These are phyloP conservation scores for Conus betulinus DNA, from an alignment of 1,140 invertebrate species.

Conservation along the genomic window DNA sequence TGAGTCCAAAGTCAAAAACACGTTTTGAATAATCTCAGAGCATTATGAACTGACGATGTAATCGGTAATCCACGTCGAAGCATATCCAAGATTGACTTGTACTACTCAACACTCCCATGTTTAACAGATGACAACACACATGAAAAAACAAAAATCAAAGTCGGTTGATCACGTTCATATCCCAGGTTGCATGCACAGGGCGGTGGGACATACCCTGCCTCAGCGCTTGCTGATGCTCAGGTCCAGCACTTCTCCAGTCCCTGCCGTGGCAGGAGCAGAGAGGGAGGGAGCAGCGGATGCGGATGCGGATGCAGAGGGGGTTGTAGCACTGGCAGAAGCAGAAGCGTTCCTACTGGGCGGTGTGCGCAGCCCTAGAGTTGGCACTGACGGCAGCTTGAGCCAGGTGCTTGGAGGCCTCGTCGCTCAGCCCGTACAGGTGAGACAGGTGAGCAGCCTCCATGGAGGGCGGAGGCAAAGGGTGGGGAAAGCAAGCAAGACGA, in stretches of 20 bases:
- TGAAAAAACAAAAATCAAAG: too few species aligned
- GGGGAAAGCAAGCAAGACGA: conserved; percentile 23
- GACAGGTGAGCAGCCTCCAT: conserved; percentile 23
- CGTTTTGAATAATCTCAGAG: too few species aligned
- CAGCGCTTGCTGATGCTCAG: conserved; percentile 24
- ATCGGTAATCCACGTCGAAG: too few species aligned
- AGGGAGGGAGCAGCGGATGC: not conserved
- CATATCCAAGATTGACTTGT: too few species aligned
- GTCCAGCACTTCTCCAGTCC: conserved; percentile 19
- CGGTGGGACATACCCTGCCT: not conserved
- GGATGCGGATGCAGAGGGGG: not conserved
- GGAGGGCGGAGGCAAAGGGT: conserved; percentile 19
- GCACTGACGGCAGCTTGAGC: not conserved
- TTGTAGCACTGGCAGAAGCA: not conserved
- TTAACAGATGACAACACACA: too few species aligned
- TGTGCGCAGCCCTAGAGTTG: not conserved
- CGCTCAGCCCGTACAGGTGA: conserved; percentile 15
- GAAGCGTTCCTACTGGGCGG: not conserved
- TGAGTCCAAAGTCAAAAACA: too few species aligned
- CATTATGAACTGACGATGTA: too few species aligned
- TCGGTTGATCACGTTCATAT: too few species aligned
- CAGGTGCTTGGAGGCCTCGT: not conserved
- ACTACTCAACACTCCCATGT: too few species aligned
- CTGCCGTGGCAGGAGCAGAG: not conserved
- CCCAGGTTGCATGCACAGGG: too few species aligned